These are phyloP conservation scores for Aythya fuligula DNA, from an alignment of 2,797 vertebrate species.

Conservation along the genomic window DNA sequence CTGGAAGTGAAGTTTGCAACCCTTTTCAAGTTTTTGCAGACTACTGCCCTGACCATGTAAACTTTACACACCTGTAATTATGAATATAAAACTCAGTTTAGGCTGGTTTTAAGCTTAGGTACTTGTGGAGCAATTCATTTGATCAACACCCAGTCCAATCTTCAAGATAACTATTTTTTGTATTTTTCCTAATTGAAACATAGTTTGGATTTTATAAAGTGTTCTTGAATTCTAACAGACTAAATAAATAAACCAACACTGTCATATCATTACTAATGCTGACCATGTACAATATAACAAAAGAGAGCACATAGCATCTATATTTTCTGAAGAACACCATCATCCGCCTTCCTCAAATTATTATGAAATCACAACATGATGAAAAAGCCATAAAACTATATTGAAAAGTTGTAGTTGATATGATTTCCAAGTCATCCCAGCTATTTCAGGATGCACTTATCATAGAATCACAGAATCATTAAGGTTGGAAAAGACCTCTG, in stretches of 20 bases:
- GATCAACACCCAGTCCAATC: neutral
- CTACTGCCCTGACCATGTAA: neutral
- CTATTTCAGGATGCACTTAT: neutral
- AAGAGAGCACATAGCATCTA: neutral
- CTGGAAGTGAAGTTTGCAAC: neutral
- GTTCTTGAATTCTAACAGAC: neutral
- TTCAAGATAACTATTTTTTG: neutral
- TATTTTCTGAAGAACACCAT: neutral
- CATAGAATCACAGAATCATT: neutral
- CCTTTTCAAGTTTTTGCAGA: neutral
- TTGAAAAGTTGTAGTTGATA: neutral
- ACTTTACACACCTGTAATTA: slow-evolving; percentile 1
- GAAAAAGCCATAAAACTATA: neutral
- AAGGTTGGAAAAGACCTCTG: no score
- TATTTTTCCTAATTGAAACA: neutral
- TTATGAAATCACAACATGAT: neutral
- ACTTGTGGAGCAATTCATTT: neutral
- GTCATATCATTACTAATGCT: neutral
- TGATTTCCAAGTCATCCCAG: neutral
- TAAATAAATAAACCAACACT: neutral
- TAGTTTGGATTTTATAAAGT: neutral
- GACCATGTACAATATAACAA: neutral
- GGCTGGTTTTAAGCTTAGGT: neutral
- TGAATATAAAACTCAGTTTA: neutral
- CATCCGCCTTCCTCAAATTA: neutral